phyloP scores from a whole-genome alignment of 2,113 vertebrate genomes.

The Apistogramma diplotaenia region DNA sequence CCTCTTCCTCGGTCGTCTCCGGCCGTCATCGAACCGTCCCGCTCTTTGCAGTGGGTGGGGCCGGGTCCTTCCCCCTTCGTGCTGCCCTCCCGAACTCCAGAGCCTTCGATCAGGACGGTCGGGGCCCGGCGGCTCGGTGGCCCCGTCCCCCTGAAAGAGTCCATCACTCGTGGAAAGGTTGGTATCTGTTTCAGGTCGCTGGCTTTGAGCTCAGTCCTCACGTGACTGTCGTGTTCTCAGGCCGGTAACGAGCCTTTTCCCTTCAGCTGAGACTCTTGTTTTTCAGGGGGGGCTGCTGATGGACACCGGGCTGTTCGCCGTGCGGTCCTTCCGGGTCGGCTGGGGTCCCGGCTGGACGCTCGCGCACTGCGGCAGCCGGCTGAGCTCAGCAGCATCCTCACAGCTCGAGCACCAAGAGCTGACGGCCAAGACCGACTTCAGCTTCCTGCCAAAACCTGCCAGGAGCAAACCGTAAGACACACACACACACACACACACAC shows the following conservation, averaged over 20 bases:
- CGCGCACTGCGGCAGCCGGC: slow-evolving; percentile 79
- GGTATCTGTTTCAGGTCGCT: no score
- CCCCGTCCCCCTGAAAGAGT: slow-evolving; percentile 82
- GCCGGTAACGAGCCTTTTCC: background rate
- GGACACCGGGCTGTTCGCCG: slow-evolving; percentile 88
- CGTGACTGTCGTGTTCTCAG: background rate
- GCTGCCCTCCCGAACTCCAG: slow-evolving; percentile 66
- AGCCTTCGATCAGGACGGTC: slow-evolving; percentile 79
- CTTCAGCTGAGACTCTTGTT: background rate
- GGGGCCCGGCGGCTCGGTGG: slow-evolving; percentile 82
- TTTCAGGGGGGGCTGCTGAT: slow-evolving; percentile 81
- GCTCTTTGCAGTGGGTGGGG: slow-evolving; percentile 57
- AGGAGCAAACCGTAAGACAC: slow-evolving; percentile 83
- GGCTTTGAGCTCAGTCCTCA: background rate
- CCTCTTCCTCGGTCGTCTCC: slow-evolving; percentile 14
- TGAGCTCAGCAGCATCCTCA: slow-evolving; percentile 42
- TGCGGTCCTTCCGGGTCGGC: slow-evolving; percentile 89
- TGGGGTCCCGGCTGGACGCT: slow-evolving; percentile 93
- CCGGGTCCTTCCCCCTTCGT: slow-evolving; percentile 63
- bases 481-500: background rate
- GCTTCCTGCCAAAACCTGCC: slow-evolving; percentile 79
- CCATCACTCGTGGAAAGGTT: slow-evolving; percentile 80
- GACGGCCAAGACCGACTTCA: slow-evolving; percentile 53
- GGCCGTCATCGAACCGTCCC: background rate
- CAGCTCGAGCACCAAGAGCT: slow-evolving; percentile 22